Evolutionary conservation across 2,888 invertebrate species (phyloP).

Genomic region (Lydus trimaculatus): DNA sequence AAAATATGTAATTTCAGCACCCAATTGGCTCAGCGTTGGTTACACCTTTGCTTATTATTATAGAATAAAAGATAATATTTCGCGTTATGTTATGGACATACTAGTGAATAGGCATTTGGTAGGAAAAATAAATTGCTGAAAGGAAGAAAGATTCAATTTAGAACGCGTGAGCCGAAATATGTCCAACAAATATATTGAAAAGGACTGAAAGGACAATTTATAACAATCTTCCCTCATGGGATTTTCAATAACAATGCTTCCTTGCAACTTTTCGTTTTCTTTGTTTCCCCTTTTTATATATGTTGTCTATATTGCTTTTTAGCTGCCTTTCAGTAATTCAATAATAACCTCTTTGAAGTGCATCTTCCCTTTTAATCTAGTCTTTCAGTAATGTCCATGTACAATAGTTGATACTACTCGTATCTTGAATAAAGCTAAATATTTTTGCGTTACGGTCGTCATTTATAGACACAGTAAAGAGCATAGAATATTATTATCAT

Average conservation of each 20-base stretch:
- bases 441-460: not conserved
- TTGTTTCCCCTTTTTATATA: slow-evolving; percentile 46
- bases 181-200: slow-evolving; percentile 50
- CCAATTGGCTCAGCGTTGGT: not conserved
- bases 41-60: slow-evolving; percentile 9
- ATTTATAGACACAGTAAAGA: not conserved
- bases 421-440: not conserved
- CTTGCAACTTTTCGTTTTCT: slow-evolving; percentile 47
- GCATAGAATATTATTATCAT: too few relatives aligned
- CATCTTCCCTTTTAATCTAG: slow-evolving; percentile 40
- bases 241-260: slow-evolving; percentile 51
- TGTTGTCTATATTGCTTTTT: slow-evolving; percentile 50
- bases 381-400: not conserved
- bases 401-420: not conserved
- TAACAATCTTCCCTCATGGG: slow-evolving; percentile 49
- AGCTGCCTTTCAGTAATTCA: slow-evolving; percentile 47
- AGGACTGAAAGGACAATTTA: slow-evolving; percentile 51
- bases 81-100: slow-evolving; percentile 23
- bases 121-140: slow-evolving; percentile 38
- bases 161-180: slow-evolving; percentile 50
- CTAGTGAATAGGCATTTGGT: slow-evolving; percentile 23
- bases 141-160: slow-evolving; percentile 43
- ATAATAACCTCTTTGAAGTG: slow-evolving; percentile 45
- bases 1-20: not conserved
- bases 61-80: slow-evolving; percentile 23